Evolutionary conservation across 2,797 vertebrate species (phyloP).

Genomic region (Anniella stebbinsi): DNA sequence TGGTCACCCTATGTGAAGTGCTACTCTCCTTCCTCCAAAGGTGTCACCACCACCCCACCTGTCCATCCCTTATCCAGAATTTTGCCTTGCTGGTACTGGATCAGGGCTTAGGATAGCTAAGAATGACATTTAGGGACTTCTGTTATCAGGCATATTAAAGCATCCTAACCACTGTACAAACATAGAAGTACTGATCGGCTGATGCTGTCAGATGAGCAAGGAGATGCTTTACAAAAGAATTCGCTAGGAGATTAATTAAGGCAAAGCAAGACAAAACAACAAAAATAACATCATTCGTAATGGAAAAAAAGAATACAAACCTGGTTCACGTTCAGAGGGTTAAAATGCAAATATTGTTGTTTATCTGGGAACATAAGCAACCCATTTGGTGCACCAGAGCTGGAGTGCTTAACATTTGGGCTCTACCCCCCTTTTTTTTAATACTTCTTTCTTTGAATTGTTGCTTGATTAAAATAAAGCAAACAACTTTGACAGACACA

Average conservation of each 20-base stretch:
- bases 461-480: conserved; percentile 41
- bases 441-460: conserved; percentile 19
- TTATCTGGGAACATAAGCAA: conserved; percentile 13
- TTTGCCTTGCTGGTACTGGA: not conserved
- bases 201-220: not conserved
- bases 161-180: not conserved
- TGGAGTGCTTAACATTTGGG: conserved; percentile 1
- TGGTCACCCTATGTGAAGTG: too few relatives aligned
- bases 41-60: not conserved
- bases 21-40: not conserved
- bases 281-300: not conserved
- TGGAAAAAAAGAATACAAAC: not conserved
- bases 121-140: not conserved
- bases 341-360: conserved; percentile 12
- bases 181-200: not conserved
- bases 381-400: not conserved
- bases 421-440: not conserved
- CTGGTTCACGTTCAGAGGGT: not conserved
- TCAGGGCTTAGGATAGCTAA: not conserved
- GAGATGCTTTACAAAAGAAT: not conserved
- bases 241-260: not conserved
- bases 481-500: conserved; percentile 24
- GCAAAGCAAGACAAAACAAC: not conserved
- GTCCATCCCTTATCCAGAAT: not conserved
- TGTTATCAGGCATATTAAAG: not conserved